These are phyloP conservation scores for Periparus ater DNA, from an alignment of 2,797 vertebrate species.

Conservation along the genomic window DNA sequence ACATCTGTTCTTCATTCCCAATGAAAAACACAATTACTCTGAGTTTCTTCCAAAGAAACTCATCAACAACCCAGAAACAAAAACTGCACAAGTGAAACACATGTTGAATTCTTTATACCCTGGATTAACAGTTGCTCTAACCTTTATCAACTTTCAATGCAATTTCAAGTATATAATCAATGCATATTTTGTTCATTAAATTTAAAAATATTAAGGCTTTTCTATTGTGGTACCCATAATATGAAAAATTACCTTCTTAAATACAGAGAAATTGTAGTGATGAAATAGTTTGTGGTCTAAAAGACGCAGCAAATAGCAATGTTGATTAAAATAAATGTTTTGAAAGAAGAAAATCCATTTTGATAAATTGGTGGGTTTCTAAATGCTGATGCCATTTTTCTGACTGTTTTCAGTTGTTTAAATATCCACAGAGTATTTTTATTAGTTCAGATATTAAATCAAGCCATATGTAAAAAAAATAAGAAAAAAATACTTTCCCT, in stretches of 20 bases:
- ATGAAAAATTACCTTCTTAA: background rate
- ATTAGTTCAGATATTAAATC: background rate
- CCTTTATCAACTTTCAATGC: background rate
- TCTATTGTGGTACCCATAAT: background rate
- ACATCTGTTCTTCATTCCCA: constrained; percentile 66
- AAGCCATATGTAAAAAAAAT: background rate
- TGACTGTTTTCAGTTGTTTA: background rate
- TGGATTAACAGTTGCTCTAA: background rate
- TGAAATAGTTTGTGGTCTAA: background rate
- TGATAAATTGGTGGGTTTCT: background rate
- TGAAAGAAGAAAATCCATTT: background rate
- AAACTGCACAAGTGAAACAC: background rate
- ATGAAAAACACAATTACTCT: constrained; percentile 34
- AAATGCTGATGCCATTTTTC: background rate
- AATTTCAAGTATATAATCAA: background rate
- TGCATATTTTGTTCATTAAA: background rate
- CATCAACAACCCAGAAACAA: background rate
- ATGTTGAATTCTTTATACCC: background rate
- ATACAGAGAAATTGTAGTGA: background rate
- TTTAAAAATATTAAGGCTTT: background rate
- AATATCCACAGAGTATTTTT: background rate
- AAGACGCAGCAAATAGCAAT: background rate
- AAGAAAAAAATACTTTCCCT: background rate
- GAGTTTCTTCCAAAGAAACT: constrained; percentile 31
- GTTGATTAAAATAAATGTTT: background rate